These are phyloP conservation scores for Geophilus truncorum DNA, from an alignment of 2,888 invertebrate species.

Conservation along the genomic window DNA sequence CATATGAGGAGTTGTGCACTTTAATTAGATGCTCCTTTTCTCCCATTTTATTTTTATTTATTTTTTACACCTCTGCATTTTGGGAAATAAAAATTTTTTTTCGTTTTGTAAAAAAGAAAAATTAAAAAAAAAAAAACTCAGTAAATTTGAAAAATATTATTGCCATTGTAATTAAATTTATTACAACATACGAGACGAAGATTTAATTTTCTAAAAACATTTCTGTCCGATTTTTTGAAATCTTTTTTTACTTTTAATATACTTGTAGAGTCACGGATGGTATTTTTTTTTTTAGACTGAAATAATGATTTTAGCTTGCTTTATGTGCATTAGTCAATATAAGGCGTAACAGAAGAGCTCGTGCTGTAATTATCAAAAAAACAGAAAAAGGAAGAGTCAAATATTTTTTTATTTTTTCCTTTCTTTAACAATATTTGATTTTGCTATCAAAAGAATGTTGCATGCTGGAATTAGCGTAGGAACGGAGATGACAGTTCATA, in stretches of 20 bases:
- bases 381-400: neutral
- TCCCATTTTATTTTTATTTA: neutral
- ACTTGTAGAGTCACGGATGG: neutral
- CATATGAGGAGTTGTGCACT: conserved; percentile 9
- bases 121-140: no score
- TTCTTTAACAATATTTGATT: neutral
- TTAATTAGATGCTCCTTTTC: neutral
- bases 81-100: no score
- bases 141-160: neutral
- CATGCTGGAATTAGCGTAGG: no score
- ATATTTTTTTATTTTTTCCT: neutral
- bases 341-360: neutral
- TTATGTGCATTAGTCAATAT: neutral
- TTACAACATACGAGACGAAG: neutral
- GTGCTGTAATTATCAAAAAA: neutral
- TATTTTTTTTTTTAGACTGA: neutral
- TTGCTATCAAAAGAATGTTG: neutral
- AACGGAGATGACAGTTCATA: no score
- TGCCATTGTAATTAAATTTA: neutral
- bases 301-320: neutral
- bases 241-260: no score
- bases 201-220: neutral
- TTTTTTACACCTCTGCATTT: no score
- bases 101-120: no score
- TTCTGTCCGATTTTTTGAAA: neutral